Evolutionary conservation across 1,140 invertebrate genomes (phyloP), one percentile per base, ranked within the genome.

Genomic region (Eubasilissa regina): DNA sequence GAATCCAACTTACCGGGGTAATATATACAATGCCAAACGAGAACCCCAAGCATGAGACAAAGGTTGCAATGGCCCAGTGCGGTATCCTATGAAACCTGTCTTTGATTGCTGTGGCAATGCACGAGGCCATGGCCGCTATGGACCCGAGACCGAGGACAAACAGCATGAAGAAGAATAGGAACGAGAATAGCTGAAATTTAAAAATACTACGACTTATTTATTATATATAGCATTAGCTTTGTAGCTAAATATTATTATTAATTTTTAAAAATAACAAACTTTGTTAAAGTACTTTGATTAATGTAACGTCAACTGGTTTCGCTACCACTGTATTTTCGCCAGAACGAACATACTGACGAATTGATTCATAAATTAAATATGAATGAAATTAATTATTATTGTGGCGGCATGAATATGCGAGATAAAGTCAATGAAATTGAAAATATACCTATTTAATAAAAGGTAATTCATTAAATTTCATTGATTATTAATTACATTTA

Each of bases 121-220:
- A 90, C 10, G 92, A 92, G 1, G 92, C 90, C 80, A 95, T 82
- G 0, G 93, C 93, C 51, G 94, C 92, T 11, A 92, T 91, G 44
- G 94, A 95, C 6, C 95, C 95, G 48, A 95, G 89, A 0, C 94
- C 95, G 60, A 97, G 87, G 0, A 96, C 93, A 77, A 95, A 93
- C 84, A 97, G 90, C 95, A 96, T 96, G 6, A 97, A 84, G 88
- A 98, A 98, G 89, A 98, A 98, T 8, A 97, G 85, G 0, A 96
- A 92, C 0, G 97, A 92, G 89, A 97, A 98, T 11, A 97, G 82
- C 89, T 95, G 88, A 48, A 90, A 91, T 4, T 66, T 8, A 19
- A 74, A 70, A 78, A 19, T 9, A 10, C 8, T 9, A n/a, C n/a
- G n/a, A n/a, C n/a, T n/a, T n/a, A 48, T 48, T 48, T 9, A 48